Evolutionary conservation across 2,113 vertebrate genomes (phyloP).

Genomic region (Mandrillus leucophaeus): DNA sequence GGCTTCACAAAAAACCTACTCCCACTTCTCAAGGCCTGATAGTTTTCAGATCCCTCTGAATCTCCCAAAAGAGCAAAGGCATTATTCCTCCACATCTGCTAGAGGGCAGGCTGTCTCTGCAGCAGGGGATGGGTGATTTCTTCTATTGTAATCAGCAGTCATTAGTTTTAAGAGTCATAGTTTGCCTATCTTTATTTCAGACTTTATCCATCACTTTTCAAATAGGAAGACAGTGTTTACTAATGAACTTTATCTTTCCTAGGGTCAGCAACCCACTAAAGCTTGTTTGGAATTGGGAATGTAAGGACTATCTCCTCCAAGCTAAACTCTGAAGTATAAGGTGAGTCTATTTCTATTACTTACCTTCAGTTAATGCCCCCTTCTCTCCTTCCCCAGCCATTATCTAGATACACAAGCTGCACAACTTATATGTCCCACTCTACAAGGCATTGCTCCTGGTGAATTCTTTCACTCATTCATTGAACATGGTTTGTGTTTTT

Average conservation of each 20-base stretch:
- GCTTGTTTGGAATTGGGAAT: not conserved
- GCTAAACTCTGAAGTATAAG: not conserved
- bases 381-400: not conserved
- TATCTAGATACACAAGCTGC: not conserved
- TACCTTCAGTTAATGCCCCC: not conserved
- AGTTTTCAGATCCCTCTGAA: conserved; percentile 4
- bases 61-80: not conserved
- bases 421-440: not conserved
- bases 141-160: not conserved
- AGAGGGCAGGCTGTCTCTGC: not conserved
- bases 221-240: conserved; percentile 15
- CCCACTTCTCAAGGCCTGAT: conserved; percentile 4
- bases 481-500: not conserved
- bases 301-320: not conserved
- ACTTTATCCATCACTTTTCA: conserved; percentile 50
- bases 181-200: conserved; percentile 48
- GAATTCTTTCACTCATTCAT: not conserved
- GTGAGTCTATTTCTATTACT: not conserved
- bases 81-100: not conserved
- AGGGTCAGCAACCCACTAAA: not conserved
- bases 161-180: not conserved
- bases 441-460: not conserved
- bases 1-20: conserved; percentile 4
- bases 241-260: not conserved
- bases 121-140: not conserved